Conservation (phyloP, 1,140 invertebrate genomes). For the Drosophila obscura region DNA sequence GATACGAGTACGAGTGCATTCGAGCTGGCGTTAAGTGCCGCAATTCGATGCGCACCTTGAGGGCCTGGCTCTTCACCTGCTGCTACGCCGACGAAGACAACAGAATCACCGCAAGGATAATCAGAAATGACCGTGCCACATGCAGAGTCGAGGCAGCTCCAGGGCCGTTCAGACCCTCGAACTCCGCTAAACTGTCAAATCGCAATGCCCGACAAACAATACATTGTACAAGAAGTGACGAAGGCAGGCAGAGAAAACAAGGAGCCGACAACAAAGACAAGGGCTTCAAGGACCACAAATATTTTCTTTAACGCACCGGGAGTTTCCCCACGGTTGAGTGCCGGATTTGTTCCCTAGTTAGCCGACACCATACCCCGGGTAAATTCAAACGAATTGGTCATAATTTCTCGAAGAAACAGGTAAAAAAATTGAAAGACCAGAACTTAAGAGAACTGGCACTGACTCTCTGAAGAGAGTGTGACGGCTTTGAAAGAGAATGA, state of each 20-base stretch:
- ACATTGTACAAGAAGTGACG: constrained; percentile 46
- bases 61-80: constrained; percentile 49
- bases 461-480: constrained; percentile 23
- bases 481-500: background rate
- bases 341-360: constrained; percentile 23
- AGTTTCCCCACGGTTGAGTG: constrained; percentile 55
- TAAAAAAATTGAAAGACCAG: constrained; percentile 8
- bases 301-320: constrained; percentile 56
- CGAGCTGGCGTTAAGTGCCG: constrained; percentile 69
- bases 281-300: constrained; percentile 39
- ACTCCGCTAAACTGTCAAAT: constrained; percentile 65
- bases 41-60: constrained; percentile 48
- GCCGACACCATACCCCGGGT: constrained; percentile 52
- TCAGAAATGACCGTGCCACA: constrained; percentile 53
- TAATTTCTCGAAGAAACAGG: constrained; percentile 28
- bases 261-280: constrained; percentile 47
- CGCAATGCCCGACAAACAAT: constrained; percentile 51
- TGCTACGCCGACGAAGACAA: constrained; percentile 43
- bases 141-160: constrained; percentile 24
- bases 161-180: constrained; percentile 16
- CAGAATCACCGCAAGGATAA: constrained; percentile 79
- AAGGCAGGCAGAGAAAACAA: constrained; percentile 38
- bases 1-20: constrained; percentile 26
- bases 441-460: constrained; percentile 22
- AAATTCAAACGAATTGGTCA: constrained; percentile 50